These are phyloP conservation scores for Carcharodon carcharias DNA, from an alignment of 2,797 vertebrate genomes.

Conservation along the genomic window DNA sequence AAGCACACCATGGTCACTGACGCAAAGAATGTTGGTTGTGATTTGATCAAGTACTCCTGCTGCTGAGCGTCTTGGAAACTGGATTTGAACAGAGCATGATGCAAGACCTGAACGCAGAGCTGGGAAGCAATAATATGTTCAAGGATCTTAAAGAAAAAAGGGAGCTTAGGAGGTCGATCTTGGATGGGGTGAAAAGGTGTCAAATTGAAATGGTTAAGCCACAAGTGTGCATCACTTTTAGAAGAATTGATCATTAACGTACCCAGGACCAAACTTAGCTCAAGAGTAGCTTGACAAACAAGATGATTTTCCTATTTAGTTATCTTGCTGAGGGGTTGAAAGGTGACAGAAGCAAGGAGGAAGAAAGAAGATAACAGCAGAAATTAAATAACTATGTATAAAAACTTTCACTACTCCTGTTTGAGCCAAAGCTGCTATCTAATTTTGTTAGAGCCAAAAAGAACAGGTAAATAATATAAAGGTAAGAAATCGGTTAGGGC, in stretches of 20 bases:
- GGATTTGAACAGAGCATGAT: neutral
- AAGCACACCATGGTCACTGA: neutral
- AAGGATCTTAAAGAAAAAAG: neutral
- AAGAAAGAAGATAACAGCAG: neutral
- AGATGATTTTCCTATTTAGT: neutral
- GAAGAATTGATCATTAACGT: neutral
- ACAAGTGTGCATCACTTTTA: neutral
- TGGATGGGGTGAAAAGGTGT: neutral
- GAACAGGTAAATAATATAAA: neutral
- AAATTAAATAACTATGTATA: neutral
- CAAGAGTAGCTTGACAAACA: neutral
- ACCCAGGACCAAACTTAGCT: neutral
- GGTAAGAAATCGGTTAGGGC: neutral
- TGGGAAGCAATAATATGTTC: neutral
- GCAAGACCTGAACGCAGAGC: neutral
- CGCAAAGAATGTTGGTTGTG: neutral
- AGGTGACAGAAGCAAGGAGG: neutral
- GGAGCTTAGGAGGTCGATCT: neutral
- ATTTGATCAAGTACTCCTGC: neutral
- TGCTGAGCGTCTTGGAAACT: neutral
- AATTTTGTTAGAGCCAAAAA: neutral
- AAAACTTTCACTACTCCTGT: neutral
- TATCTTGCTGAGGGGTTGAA: neutral
- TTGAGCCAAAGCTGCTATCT: neutral
- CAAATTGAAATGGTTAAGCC: neutral